Evolutionary conservation across 1,140 invertebrate genomes (phyloP), one percentile per base, ranked within the genome.

Genomic region (Drosophila novamexicana): DNA sequence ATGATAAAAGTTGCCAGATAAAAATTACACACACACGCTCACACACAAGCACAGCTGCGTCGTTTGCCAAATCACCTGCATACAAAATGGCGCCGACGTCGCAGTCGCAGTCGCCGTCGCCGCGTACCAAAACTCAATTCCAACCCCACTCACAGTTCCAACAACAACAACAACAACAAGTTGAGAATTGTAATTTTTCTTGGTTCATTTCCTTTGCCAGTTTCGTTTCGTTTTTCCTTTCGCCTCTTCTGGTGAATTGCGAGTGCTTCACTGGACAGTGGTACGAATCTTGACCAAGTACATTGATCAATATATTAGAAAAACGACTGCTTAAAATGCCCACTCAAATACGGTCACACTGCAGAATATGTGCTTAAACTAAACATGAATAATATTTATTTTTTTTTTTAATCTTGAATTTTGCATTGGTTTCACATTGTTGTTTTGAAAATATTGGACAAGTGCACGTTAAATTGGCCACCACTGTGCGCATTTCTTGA

Each of bases 171-270:
- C 14, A 59, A 63, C 40, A 67, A 54, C 22, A 82, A 72, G 80
- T 74, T 76, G 75, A 52, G 83, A 88, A 89, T 89, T 88, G 83
- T 89, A 88, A 88, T 88, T 88, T 90, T 90, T 91, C 86, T 81
- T 91, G 86, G 82, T 90, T 91, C 86, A 90, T 90, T 90, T 90
- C 83, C 84, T 88, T 89, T 89, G 80, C 80, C 82, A 76, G 73
- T 86, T 69, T 79, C 77, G 65, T 69, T 22, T 22, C 22, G 22
- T 22, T 68, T 57, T 47, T 67, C 44, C 32, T 44, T 74, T 79
- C 29, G 66, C 40, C 56, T 52, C 40, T 67, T 86, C 72, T 64
- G 78, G 42, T 67, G 85, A 62, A 77, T 66, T 78, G 78, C 58
- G 78, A 78, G 53, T 66, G 54, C 74, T 67, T 56, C 67, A 62